A percentile compares a stretch with the other conserved stretches of the same genome.
Evolutionary conservation across 1,140 invertebrate species (phyloP).

Genomic region (Cecropterus lyciades): DNA sequence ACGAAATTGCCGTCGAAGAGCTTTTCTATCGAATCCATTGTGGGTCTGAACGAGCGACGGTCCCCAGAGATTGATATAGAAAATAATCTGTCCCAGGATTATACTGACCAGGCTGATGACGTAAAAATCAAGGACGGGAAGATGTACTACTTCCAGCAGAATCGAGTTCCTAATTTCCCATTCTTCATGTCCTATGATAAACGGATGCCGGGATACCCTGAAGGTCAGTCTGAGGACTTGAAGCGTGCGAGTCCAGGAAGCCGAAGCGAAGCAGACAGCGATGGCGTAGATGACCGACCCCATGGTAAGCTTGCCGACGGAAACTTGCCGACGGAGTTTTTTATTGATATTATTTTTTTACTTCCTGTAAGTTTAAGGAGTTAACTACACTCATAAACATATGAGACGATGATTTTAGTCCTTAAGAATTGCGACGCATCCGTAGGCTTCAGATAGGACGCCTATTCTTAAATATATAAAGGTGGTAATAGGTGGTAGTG

Average conservation of each 20-base stretch:
- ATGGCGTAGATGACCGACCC: slow-evolving; percentile 70
- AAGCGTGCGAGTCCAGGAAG: slow-evolving; percentile 73
- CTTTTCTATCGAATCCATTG: slow-evolving; percentile 77
- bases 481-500: too few species aligned
- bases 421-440: too few species aligned
- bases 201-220: slow-evolving; percentile 51
- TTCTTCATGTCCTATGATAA: slow-evolving; percentile 79
- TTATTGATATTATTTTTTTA: neutral
- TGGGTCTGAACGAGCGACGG: slow-evolving; percentile 67
- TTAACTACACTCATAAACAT: too few species aligned
- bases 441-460: too few species aligned
- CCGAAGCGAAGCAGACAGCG: slow-evolving; percentile 75
- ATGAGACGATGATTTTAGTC: too few species aligned
- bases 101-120: slow-evolving; percentile 64
- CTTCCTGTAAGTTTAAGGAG: too few species aligned
- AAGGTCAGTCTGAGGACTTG: slow-evolving; percentile 62
- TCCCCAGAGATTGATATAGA: slow-evolving; percentile 79
- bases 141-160: slow-evolving; percentile 75
- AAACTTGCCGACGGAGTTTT: neutral
- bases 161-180: slow-evolving; percentile 73
- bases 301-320: slow-evolving; percentile 58
- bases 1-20: slow-evolving; percentile 75
- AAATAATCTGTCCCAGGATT: slow-evolving; percentile 71
- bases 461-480: too few species aligned
- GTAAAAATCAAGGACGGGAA: slow-evolving; percentile 65